A percentile compares a stretch with the other conserved stretches of the same genome.
phyloP scores from a whole-genome alignment of 1,140 invertebrate species.

The Trissolcus basalis region DNA sequence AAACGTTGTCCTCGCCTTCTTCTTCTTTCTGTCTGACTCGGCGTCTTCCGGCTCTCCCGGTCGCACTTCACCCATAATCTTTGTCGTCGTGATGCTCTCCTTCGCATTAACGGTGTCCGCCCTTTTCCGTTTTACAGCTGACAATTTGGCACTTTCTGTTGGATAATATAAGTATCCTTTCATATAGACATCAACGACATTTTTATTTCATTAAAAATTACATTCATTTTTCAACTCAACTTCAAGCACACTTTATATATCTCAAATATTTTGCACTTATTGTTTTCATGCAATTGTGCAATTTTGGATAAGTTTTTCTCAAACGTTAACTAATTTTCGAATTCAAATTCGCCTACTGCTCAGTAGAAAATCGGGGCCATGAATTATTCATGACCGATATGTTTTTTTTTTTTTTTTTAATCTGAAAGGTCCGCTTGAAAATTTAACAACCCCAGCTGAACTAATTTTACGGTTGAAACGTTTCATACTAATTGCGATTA shows the following conservation, averaged over 20 bases:
- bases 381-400: no score
- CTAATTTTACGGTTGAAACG: conserved; percentile 28
- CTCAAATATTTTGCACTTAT: no score
- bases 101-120: conserved; percentile 61
- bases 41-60: conserved; percentile 74
- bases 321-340: no score
- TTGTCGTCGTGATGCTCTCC: conserved; percentile 53
- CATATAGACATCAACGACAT: neutral
- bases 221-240: no score
- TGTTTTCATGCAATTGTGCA: no score
- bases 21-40: conserved; percentile 85
- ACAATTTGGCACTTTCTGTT: conserved; percentile 63
- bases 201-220: neutral
- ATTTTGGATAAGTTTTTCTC: no score
- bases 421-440: conserved; percentile 4
- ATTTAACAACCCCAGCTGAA: conserved; percentile 14
- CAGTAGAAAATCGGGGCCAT: no score
- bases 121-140: conserved; percentile 69
- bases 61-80: conserved; percentile 57
- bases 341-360: no score
- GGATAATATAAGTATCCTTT: conserved; percentile 2
- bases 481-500: conserved; percentile 38
- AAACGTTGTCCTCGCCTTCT: conserved; percentile 96
- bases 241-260: no score
- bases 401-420: no score